These are phyloP conservation scores for Amaurobius ferox DNA, from an alignment of 2,888 invertebrate species.

Conservation along the genomic window DNA sequence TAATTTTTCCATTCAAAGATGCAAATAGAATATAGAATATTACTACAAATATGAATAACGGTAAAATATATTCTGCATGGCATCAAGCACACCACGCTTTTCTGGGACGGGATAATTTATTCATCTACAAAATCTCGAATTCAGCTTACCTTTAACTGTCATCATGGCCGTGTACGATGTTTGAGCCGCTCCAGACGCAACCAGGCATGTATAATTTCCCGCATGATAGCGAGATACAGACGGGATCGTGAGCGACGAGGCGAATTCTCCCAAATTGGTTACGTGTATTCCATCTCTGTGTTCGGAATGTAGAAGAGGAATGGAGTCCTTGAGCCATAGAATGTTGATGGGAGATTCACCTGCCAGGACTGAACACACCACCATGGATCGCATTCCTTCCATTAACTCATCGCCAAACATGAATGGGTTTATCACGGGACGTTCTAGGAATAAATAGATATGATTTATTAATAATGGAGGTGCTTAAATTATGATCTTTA, in stretches of 20 bases:
- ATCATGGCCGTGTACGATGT: conserved; percentile 62
- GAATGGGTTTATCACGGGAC: conserved; percentile 70
- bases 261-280: conserved; percentile 64
- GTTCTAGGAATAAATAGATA: conserved; percentile 35
- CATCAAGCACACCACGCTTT: no score
- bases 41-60: no score
- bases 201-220: conserved; percentile 71
- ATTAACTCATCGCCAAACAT: conserved; percentile 64
- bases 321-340: conserved; percentile 62
- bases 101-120: no score
- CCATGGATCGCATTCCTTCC: conserved; percentile 72
- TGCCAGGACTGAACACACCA: conserved; percentile 63
- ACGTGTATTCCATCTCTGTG: conserved; percentile 56
- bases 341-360: conserved; percentile 69
- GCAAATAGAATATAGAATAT: no score
- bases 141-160: conserved; percentile 61
- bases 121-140: no score
- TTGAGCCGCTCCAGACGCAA: conserved; percentile 64
- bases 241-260: conserved; percentile 68
- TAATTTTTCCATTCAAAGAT: no score
- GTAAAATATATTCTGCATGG: no score
- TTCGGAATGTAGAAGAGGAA: conserved; percentile 53
- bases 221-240: conserved; percentile 65
- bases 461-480: no score
- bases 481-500: no score